A percentile compares a stretch with the other conserved stretches of the same genome.
These are phyloP conservation scores for Plestiodon gilberti DNA, from an alignment of 2,113 vertebrate species.

Conservation along the genomic window DNA sequence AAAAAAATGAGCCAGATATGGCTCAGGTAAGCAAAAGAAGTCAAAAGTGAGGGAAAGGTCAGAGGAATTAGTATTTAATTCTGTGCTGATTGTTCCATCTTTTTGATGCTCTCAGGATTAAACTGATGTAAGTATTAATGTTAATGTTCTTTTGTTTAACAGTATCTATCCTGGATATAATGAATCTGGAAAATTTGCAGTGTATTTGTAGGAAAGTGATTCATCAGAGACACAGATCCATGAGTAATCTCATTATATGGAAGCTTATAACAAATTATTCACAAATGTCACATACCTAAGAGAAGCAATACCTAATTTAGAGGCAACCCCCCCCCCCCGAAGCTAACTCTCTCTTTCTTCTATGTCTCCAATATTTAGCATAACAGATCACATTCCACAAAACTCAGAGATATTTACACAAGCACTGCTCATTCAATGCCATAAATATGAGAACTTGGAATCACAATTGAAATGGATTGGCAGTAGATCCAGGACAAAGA, in stretches of 20 bases:
- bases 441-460: neutral
- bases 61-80: constrained; percentile 19
- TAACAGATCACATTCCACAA: neutral
- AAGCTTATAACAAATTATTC: constrained; percentile 8
- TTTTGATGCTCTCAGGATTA: constrained; percentile 26
- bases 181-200: neutral
- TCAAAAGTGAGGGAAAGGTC: constrained; percentile 27
- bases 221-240: constrained; percentile 1
- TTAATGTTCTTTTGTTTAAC: constrained; percentile 33
- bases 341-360: neutral
- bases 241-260: neutral
- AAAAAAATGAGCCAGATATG: constrained; percentile 25
- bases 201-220: constrained; percentile 4
- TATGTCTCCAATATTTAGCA: neutral
- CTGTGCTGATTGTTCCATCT: constrained; percentile 3
- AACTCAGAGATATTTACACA: neutral
- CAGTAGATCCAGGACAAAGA: too few species aligned
- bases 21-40: constrained; percentile 41
- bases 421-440: neutral
- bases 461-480: neutral
- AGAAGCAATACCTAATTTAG: constrained; percentile 1
- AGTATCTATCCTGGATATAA: constrained; percentile 20
- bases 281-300: neutral
- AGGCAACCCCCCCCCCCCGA: constrained; percentile 1
- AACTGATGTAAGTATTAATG: constrained; percentile 39